Evolutionary conservation across 1,140 invertebrate species (phyloP).

Genomic region (Paraescarpia echinospica): DNA sequence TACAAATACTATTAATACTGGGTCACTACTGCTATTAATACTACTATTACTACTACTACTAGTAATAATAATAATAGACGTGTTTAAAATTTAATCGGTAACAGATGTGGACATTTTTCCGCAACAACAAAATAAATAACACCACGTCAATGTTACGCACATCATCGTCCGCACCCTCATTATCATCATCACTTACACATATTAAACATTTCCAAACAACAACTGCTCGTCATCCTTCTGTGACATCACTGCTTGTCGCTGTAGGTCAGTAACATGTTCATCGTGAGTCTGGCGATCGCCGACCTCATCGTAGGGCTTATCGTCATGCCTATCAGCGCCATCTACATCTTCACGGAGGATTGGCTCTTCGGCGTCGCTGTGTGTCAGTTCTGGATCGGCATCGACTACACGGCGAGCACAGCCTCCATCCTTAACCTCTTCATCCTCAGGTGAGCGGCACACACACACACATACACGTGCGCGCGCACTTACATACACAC

Average conservation of each 20-base stretch:
- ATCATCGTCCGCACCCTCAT: background rate
- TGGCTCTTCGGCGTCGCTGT: slow-evolving; percentile 65
- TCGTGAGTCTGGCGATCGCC: slow-evolving; percentile 68
- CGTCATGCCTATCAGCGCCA: slow-evolving; percentile 68
- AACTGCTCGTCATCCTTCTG: background rate
- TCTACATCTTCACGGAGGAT: slow-evolving; percentile 65
- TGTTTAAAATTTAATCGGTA: too few species aligned
- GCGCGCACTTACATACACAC: too few species aligned
- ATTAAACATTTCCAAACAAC: background rate
- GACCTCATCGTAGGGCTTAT: slow-evolving; percentile 67
- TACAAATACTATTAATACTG: too few species aligned
- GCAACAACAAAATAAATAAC: too few species aligned
- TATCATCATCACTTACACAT: background rate
- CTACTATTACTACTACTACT: too few species aligned
- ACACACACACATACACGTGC: too few species aligned
- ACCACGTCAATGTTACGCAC: too few species aligned
- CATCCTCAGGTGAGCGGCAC: slow-evolving; percentile 54
- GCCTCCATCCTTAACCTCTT: slow-evolving; percentile 70
- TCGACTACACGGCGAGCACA: slow-evolving; percentile 69
- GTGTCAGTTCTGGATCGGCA: slow-evolving; percentile 59
- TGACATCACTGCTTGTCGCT: slow-evolving; percentile 19
- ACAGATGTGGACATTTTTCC: too few species aligned
- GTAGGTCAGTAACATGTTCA: slow-evolving; percentile 69
- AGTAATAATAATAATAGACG: too few species aligned
- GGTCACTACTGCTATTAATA: too few species aligned